Evolutionary conservation across 2,888 invertebrate species (phyloP).

Genomic region (Sialis fuliginosa): DNA sequence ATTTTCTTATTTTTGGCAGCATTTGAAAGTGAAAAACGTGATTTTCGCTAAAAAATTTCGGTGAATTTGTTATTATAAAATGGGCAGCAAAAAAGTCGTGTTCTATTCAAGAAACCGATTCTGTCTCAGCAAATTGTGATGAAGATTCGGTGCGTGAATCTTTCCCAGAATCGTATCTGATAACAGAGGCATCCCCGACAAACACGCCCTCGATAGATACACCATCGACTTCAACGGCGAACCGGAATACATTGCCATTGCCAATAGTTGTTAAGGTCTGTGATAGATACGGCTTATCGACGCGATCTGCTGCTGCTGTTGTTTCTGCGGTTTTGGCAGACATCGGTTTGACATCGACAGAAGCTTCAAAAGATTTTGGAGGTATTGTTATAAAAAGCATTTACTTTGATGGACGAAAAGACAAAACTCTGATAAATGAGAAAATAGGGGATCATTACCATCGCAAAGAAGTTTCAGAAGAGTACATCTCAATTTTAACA

Average conservation of each 20-base stretch:
- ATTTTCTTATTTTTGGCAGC: too few relatives aligned
- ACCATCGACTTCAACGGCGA: neutral
- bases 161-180: neutral
- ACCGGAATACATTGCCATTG: neutral
- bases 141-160: neutral
- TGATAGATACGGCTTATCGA: conserved; percentile 8
- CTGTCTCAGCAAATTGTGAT: neutral
- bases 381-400: conserved; percentile 10
- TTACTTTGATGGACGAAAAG: conserved; percentile 7
- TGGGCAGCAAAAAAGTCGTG: too few relatives aligned
- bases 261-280: conserved; percentile 5
- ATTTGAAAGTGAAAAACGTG: too few relatives aligned
- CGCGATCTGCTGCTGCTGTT: conserved; percentile 9
- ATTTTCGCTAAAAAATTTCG: too few relatives aligned
- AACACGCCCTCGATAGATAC: neutral
- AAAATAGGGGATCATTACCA: neutral
- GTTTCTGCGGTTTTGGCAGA: conserved; percentile 9
- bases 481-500: conserved; percentile 4
- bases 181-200: neutral
- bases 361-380: conserved; percentile 6
- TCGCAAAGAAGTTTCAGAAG: conserved; percentile 5
- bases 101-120: too few relatives aligned
- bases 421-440: conserved; percentile 2
- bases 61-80: too few relatives aligned
- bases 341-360: conserved; percentile 8